Percentiles rank a stretch among this genome's conserved stretches.
These are phyloP conservation scores for Rhincodon typus DNA, from an alignment of 2,797 vertebrate genomes.

Conservation along the genomic window DNA sequence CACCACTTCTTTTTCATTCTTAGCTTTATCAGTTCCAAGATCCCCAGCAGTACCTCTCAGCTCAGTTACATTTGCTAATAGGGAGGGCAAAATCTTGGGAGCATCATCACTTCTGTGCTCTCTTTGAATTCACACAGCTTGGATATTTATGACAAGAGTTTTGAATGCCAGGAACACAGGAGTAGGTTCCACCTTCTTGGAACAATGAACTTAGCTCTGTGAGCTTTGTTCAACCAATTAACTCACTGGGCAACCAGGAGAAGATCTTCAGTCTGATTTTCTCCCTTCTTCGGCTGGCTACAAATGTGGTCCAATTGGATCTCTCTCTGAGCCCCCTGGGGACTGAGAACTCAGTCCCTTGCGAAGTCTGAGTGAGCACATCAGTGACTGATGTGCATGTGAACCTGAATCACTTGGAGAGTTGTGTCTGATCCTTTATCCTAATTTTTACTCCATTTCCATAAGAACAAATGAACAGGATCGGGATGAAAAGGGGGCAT, in stretches of 20 bases:
- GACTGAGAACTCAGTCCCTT: neutral
- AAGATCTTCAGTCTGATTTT: neutral
- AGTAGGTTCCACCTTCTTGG: neutral
- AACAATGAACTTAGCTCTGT: neutral
- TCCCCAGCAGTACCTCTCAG: neutral
- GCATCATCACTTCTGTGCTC: neutral
- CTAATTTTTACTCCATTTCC: neutral
- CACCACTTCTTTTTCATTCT: neutral
- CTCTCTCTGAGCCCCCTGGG: neutral
- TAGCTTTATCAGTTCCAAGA: neutral
- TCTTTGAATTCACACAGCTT: neutral
- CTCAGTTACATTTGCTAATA: neutral
- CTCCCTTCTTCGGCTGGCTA: neutral
- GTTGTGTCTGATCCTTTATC: neutral
- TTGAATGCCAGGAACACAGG: neutral
- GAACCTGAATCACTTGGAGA: neutral
- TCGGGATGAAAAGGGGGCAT: neutral
- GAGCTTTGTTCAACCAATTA: neutral
- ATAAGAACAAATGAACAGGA: neutral
- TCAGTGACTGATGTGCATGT: neutral
- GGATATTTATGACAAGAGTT: neutral
- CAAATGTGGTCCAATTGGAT: neutral
- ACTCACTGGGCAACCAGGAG: neutral
- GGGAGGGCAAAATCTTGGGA: neutral
- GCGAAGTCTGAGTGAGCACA: neutral